Evolutionary conservation across 2,888 invertebrate genomes (phyloP).

Genomic region (Calameuta pallipes): DNA sequence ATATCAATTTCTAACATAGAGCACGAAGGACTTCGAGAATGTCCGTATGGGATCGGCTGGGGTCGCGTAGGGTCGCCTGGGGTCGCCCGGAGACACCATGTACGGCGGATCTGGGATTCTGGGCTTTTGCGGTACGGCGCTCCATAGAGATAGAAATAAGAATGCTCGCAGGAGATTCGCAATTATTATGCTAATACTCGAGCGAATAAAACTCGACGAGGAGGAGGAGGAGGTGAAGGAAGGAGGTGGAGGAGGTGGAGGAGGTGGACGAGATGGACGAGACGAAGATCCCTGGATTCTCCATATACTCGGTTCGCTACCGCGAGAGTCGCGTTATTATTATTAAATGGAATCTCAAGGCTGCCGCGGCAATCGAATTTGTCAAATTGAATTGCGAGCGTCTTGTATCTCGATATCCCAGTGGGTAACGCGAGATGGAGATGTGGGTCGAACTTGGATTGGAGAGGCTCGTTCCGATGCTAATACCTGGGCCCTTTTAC

Average conservation of each 20-base stretch:
- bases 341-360: constrained; percentile 60
- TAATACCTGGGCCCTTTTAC: constrained; percentile 34
- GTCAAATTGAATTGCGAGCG: constrained; percentile 50
- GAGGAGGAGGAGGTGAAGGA: no score
- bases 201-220: constrained; percentile 41
- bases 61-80: no score
- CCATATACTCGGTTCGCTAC: background rate
- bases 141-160: constrained; percentile 18
- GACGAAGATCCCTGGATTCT: background rate
- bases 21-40: background rate
- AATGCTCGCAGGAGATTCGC: constrained; percentile 30
- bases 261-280: no score
- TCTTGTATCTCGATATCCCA: constrained; percentile 8
- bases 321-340: constrained; percentile 39
- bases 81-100: no score
- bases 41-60: background rate
- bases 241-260: background rate
- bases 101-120: no score
- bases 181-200: constrained; percentile 61
- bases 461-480: constrained; percentile 43
- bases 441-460: constrained; percentile 31
- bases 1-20: constrained; percentile 16
- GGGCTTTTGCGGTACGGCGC: background rate
- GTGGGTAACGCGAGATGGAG: constrained; percentile 3
- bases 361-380: constrained; percentile 52